phyloP scores from a whole-genome alignment of 1,140 invertebrate species.

The Brachionus rubens region DNA sequence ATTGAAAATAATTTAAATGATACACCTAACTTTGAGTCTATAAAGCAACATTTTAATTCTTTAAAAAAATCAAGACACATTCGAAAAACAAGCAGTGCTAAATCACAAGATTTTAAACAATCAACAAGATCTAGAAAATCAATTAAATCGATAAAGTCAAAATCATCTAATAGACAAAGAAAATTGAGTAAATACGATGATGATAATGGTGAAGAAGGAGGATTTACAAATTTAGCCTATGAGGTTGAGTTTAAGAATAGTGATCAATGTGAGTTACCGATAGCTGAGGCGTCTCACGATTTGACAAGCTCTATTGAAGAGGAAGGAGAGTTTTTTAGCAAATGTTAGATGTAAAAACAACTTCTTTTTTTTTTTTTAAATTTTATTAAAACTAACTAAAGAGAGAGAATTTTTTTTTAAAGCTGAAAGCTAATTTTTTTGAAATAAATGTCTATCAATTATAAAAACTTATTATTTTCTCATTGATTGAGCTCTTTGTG shows the following conservation, averaged over 20 bases:
- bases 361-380: neutral
- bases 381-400: neutral
- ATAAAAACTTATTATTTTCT: too few relatives aligned
- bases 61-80: constrained; percentile 46
- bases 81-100: constrained; percentile 43
- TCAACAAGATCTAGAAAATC: constrained; percentile 24
- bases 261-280: constrained; percentile 21
- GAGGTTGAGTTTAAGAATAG: constrained; percentile 44
- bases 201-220: constrained; percentile 17
- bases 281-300: neutral
- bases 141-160: neutral
- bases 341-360: neutral
- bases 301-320: neutral
- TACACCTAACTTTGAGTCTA: constrained; percentile 32
- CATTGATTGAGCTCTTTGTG: too few relatives aligned
- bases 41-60: constrained; percentile 44
- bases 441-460: too few relatives aligned
- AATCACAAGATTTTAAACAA: constrained; percentile 31
- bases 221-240: constrained; percentile 42
- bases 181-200: constrained; percentile 17
- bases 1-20: neutral
- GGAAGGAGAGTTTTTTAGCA: constrained; percentile 41
- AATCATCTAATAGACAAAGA: constrained; percentile 8
- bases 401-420: too few relatives aligned
- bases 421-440: too few relatives aligned